phyloP scores from a whole-genome alignment of 2,113 vertebrate genomes.

The Ophthalmotilapia sp. region DNA sequence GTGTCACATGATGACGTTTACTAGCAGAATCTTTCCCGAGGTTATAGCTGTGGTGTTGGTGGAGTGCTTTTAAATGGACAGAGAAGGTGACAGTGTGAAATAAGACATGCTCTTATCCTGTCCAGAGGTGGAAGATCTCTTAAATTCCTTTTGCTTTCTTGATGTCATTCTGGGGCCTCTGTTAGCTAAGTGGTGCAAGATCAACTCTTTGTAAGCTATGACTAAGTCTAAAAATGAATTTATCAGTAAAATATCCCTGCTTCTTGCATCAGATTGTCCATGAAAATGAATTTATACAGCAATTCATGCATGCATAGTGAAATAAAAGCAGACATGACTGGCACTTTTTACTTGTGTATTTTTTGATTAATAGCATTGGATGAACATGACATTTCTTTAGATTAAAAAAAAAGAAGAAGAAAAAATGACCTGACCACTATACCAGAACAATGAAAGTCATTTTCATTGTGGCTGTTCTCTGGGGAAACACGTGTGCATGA shows the following conservation, averaged over 20 bases:
- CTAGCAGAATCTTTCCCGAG: constrained; percentile 1
- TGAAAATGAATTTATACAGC: neutral
- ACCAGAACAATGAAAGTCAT: neutral
- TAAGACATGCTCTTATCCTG: neutral
- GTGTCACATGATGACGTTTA: constrained; percentile 28
- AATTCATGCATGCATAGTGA: neutral
- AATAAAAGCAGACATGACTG: neutral
- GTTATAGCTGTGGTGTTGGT: constrained; percentile 1
- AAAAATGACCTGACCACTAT: neutral
- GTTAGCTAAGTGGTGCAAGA: neutral
- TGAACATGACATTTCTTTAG: neutral
- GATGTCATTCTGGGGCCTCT: neutral
- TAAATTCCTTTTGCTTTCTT: neutral
- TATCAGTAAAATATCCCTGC: neutral
- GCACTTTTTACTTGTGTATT: neutral
- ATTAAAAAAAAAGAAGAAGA: neutral
- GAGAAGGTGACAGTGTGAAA: constrained; percentile 31
- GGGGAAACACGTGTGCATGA: neutral
- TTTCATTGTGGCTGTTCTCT: neutral
- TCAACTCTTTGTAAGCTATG: neutral
- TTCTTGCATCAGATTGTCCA: neutral
- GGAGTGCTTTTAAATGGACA: constrained; percentile 14
- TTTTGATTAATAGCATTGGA: neutral
- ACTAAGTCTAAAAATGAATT: neutral
- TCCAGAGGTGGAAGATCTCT: neutral